A percentile compares a stretch with the other conserved stretches of the same genome.
phyloP scores from a whole-genome alignment of 2,113 vertebrate species.

The Rhabdornis inornatus region DNA sequence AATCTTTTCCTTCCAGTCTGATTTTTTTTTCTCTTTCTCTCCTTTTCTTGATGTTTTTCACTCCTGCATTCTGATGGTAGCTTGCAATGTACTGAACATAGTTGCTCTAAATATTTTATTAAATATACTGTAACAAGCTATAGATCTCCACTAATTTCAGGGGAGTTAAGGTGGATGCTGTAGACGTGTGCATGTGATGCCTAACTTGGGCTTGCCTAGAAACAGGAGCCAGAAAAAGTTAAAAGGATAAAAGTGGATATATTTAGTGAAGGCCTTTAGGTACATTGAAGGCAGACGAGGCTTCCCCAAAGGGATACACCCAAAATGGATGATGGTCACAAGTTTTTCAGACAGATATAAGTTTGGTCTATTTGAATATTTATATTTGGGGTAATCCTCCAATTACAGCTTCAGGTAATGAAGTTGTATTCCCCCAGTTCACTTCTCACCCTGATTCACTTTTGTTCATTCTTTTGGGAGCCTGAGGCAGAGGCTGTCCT shows the following conservation, averaged over 20 bases:
- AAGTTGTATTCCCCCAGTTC: not conserved
- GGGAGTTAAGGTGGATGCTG: not conserved
- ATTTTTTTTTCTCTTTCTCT: not conserved
- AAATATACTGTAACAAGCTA: not conserved
- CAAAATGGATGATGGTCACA: too few species aligned
- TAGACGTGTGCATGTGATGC: not conserved
- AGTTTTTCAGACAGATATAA: not conserved
- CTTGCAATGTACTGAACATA: not conserved
- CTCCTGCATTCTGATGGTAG: not conserved
- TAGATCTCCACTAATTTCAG: not conserved
- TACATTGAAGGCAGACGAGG: fast-evolving
- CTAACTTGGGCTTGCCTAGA: not conserved
- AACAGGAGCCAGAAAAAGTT: not conserved
- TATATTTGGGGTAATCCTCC: too few species aligned
- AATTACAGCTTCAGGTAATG: not conserved
- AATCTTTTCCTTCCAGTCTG: not conserved
- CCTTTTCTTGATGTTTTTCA: not conserved
- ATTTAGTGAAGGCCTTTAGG: not conserved
- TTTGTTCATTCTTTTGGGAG: not conserved
- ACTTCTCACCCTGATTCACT: not conserved
- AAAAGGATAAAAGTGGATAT: not conserved
- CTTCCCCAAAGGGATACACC: not conserved
- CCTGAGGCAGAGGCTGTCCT: not conserved
- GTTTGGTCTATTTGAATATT: not conserved
- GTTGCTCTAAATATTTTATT: not conserved